Percentiles rank a stretch among this genome's conserved stretches.
Conservation (phyloP, 1,140 invertebrate genomes). For the Plectus sambesii region DNA sequence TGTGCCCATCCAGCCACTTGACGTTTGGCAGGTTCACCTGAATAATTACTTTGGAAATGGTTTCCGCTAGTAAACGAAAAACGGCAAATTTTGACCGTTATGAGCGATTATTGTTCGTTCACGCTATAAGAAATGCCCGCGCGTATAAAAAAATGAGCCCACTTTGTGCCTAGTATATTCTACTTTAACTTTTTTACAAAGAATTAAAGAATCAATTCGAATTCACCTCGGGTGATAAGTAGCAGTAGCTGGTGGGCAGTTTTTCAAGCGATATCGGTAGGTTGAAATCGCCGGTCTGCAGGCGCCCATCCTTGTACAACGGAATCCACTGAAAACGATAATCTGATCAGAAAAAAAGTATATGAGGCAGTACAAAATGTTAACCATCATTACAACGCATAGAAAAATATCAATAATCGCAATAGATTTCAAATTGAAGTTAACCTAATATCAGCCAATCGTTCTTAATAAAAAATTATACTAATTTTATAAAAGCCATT, state of each 20-base stretch:
- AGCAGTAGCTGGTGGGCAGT: constrained; percentile 61
- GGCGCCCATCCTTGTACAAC: constrained; percentile 65
- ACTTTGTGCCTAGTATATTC: too few species aligned
- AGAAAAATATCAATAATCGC: too few species aligned
- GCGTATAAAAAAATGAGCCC: too few species aligned
- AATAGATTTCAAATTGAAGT: too few species aligned
- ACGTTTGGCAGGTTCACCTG: constrained; percentile 76
- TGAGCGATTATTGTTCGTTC: too few species aligned
- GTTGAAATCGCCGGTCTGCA: constrained; percentile 73
- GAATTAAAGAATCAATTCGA: constrained; percentile 14
- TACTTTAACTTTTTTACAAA: neutral
- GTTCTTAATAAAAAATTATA: too few species aligned
- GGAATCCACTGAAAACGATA: constrained; percentile 71
- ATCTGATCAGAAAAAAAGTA: constrained; percentile 14
- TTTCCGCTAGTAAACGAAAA: constrained; percentile 6
- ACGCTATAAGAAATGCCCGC: too few species aligned
- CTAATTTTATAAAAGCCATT: constrained; percentile 10
- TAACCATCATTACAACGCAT: too few species aligned
- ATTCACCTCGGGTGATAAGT: constrained; percentile 50
- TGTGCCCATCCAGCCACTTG: constrained; percentile 89
- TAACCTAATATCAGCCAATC: too few species aligned
- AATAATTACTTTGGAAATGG: constrained; percentile 46
- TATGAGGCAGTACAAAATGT: too few species aligned
- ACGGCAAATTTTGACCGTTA: too few species aligned
- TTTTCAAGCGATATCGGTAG: constrained; percentile 80